These are phyloP conservation scores for Cryptomyrus ogoouensis DNA, from an alignment of 2,113 vertebrate species.

Conservation along the genomic window DNA sequence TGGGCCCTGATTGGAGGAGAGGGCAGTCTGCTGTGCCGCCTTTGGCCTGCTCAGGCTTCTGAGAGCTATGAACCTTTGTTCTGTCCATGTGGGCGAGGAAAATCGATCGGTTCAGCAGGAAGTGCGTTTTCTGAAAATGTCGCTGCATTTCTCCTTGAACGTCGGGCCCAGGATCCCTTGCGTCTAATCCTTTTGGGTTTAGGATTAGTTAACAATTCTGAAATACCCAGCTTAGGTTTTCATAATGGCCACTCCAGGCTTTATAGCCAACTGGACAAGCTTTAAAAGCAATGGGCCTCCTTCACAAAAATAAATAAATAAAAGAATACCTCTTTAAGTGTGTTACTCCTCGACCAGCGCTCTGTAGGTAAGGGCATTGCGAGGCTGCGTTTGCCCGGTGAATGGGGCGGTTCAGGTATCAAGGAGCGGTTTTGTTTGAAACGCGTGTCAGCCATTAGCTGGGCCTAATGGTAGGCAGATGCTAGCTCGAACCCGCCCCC, in stretches of 20 bases:
- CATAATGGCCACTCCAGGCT: background rate
- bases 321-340: background rate
- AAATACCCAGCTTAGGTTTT: background rate
- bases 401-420: background rate
- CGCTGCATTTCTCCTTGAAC: background rate
- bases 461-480: constrained; percentile 6
- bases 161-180: background rate
- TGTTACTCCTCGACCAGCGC: background rate
- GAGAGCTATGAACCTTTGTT: background rate
- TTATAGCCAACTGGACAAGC: background rate
- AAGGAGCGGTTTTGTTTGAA: background rate
- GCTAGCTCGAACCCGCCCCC: background rate
- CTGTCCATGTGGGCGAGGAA: background rate
- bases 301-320: background rate
- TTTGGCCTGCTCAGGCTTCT: background rate
- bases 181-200: background rate
- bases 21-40: background rate
- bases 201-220: background rate
- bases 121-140: background rate
- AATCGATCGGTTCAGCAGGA: background rate
- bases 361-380: background rate
- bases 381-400: background rate
- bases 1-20: background rate
- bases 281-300: background rate
- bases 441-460: constrained; percentile 10